Conservation (phyloP, 2,797 vertebrate species). For the Gambusia yucatana region DNA sequence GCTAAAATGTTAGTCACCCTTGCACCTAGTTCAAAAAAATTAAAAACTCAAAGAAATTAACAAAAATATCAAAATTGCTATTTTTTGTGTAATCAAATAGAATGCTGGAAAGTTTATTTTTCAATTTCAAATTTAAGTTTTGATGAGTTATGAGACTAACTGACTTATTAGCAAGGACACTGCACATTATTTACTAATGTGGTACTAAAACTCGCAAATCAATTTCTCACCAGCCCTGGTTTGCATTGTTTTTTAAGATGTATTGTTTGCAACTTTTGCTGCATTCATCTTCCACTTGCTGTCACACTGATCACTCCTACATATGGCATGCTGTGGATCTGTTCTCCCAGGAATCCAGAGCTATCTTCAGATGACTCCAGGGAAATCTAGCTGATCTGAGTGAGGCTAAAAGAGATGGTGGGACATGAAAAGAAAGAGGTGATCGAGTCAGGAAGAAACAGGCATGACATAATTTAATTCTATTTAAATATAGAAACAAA, state of each 20-base stretch:
- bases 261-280: constrained; percentile 16
- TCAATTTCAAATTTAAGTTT: neutral
- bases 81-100: neutral
- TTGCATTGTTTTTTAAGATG: constrained; percentile 7
- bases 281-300: constrained; percentile 29
- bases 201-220: neutral
- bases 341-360: constrained; percentile 38
- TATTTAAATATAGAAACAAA: constrained; percentile 30
- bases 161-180: neutral
- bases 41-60: neutral
- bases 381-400: constrained; percentile 40
- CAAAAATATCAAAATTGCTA: neutral
- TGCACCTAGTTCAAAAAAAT: neutral
- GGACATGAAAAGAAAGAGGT: constrained; percentile 3
- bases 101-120: neutral
- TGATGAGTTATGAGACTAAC: neutral
- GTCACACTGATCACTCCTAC: constrained; percentile 55
- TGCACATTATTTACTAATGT: neutral
- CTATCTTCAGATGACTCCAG: constrained; percentile 28
- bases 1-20: neutral
- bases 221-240: neutral
- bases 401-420: constrained; percentile 1
- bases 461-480: constrained; percentile 11
- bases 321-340: constrained; percentile 46
- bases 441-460: constrained; percentile 11